Percentiles rank a stretch among this genome's conserved stretches.
phyloP scores from a whole-genome alignment of 2,797 vertebrate genomes.

The Cygnus olor region DNA sequence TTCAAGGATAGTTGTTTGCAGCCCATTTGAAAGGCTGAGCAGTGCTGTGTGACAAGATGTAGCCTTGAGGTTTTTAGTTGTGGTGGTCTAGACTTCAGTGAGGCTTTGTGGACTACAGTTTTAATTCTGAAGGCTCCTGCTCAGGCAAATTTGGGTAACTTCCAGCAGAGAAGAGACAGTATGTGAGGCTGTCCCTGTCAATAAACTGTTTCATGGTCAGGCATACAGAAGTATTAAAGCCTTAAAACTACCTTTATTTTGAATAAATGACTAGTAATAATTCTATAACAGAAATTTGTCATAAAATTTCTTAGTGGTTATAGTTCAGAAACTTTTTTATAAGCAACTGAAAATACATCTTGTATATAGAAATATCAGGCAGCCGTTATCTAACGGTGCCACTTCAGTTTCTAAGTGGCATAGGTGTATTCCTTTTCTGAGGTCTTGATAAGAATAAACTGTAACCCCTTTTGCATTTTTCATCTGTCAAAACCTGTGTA shows the following conservation, averaged over 20 bases:
- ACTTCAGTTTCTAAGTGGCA: neutral
- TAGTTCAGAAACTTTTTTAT: neutral
- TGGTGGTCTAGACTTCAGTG: neutral
- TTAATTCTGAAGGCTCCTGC: neutral
- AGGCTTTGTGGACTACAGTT: neutral
- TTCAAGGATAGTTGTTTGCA: neutral
- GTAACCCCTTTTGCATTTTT: neutral
- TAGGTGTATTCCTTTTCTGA: neutral
- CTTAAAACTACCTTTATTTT: neutral
- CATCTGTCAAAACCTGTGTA: neutral
- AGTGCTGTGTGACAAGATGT: neutral
- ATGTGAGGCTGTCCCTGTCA: neutral
- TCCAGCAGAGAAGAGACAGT: neutral
- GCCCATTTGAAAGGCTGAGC: neutral
- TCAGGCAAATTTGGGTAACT: neutral
- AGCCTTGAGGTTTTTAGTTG: neutral
- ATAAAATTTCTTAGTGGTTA: neutral
- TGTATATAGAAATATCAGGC: neutral
- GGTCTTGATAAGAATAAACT: neutral
- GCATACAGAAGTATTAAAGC: neutral
- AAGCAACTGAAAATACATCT: neutral
- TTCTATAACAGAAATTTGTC: neutral
- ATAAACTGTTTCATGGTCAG: neutral
- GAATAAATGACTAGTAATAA: neutral
- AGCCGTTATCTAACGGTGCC: neutral